Conservation (phyloP, 1,140 invertebrate genomes). For the Xylocopa sonorina region DNA sequence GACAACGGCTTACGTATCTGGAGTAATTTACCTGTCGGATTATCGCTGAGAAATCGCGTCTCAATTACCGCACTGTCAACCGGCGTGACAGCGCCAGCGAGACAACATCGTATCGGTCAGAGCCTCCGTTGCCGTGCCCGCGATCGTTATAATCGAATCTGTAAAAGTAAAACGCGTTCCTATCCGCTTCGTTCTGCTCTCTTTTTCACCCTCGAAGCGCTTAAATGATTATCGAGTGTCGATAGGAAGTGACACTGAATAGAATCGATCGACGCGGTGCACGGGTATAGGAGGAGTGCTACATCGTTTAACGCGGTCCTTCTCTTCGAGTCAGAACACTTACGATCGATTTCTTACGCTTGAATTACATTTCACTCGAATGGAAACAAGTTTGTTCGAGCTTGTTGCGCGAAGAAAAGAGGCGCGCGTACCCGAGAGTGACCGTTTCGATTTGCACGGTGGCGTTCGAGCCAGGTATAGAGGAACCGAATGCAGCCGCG, state of each 20-base stretch:
- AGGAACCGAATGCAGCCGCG: neutral
- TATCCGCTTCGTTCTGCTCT: no score
- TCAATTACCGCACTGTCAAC: slow-evolving; percentile 70
- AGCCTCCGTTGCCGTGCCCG: neutral
- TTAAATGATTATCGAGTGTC: neutral
- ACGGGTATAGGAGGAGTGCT: neutral
- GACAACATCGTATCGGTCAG: slow-evolving; percentile 36
- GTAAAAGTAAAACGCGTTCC: slow-evolving; percentile 10
- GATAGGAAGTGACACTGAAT: neutral
- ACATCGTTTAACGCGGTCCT: no score
- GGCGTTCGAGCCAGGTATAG: neutral
- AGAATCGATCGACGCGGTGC: neutral
- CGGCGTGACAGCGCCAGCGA: slow-evolving; percentile 26
- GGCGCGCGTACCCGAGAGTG: no score
- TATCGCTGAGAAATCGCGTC: slow-evolving; percentile 67
- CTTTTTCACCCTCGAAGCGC: neutral
- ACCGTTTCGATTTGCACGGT: slow-evolving; percentile 5
- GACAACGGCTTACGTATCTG: slow-evolving; percentile 44
- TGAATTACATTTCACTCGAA: no score
- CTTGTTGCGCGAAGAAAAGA: no score
- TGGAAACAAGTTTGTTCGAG: no score
- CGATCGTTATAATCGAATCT: slow-evolving; percentile 35
- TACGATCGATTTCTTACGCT: no score
- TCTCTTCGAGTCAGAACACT: no score
- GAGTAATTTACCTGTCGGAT: slow-evolving; percentile 72